Evolutionary conservation across 1,140 invertebrate genomes (phyloP).

Genomic region (Drosophila bocqueti): DNA sequence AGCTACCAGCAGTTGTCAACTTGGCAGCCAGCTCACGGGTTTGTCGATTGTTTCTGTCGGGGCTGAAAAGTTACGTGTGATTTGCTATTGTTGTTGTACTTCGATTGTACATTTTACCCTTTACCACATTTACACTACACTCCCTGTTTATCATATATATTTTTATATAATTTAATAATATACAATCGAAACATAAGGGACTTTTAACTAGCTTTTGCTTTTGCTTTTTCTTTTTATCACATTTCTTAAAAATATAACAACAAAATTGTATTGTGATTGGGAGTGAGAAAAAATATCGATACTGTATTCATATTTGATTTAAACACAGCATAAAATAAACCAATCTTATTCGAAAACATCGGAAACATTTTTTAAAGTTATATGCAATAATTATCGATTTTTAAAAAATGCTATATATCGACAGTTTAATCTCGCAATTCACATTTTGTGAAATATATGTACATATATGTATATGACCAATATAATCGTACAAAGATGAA

Average conservation of each 20-base stretch:
- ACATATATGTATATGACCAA: neutral
- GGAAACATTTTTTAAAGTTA: too few species aligned
- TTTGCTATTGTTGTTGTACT: conserved; percentile 3
- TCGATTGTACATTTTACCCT: conserved; percentile 9
- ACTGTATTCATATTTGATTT: too few species aligned
- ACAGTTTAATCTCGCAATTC: too few species aligned
- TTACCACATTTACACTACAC: neutral
- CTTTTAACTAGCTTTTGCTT: neutral
- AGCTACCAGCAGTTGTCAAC: conserved; percentile 13
- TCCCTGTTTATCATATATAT: neutral
- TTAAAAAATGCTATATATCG: too few species aligned
- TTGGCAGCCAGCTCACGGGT: conserved; percentile 33
- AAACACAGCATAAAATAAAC: too few species aligned
- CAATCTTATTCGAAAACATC: too few species aligned
- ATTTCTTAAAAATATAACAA: neutral
- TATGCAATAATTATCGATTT: too few species aligned
- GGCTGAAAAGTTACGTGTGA: conserved; percentile 25
- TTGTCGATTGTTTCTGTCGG: conserved; percentile 7
- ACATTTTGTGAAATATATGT: too few species aligned
- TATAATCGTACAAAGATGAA: neutral
- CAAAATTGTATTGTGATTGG: neutral
- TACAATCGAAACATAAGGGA: neutral
- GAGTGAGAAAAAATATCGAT: neutral
- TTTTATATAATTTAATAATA: neutral
- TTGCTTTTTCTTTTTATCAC: neutral